phyloP scores from a whole-genome alignment of 1,140 invertebrate species.

The Drosophila grimshawi region DNA sequence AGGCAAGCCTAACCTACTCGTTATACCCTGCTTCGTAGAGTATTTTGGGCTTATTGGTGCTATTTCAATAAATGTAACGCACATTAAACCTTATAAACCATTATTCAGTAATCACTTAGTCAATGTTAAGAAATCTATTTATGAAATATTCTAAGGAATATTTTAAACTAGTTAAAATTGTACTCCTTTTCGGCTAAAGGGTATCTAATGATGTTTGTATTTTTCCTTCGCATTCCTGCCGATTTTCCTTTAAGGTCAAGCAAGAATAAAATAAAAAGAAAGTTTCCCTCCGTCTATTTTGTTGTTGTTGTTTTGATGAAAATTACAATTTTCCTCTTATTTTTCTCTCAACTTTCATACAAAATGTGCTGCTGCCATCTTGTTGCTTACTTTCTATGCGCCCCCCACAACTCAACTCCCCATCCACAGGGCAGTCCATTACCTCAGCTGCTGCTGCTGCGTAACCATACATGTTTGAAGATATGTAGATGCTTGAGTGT shows the following conservation, averaged over 20 bases:
- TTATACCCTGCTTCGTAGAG: conserved; percentile 38
- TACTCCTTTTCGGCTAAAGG: background rate
- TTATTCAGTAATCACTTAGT: too few species aligned
- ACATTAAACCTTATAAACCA: background rate
- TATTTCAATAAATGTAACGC: background rate
- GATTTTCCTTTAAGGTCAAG: conserved; percentile 69
- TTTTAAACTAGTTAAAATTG: too few species aligned
- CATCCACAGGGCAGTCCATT: conserved; percentile 1
- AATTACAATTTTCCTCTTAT: conserved; percentile 81
- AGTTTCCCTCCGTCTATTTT: conserved; percentile 38
- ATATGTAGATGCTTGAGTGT: background rate
- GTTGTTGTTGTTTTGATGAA: conserved; percentile 68
- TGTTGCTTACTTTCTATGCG: conserved; percentile 66
- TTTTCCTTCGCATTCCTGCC: background rate
- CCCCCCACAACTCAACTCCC: background rate
- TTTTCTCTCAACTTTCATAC: conserved; percentile 78
- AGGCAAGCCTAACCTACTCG: conserved; percentile 68
- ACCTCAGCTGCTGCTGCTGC: conserved; percentile 39
- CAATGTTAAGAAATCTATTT: background rate
- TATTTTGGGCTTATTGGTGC: background rate
- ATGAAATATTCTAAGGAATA: background rate
- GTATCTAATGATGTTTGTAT: conserved; percentile 1
- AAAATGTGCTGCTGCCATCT: conserved; percentile 65
- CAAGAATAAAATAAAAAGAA: conserved; percentile 73
- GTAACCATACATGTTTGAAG: conserved; percentile 59